These are phyloP conservation scores for Eptatretus burgeri DNA, from an alignment of 2,113 vertebrate species.

Conservation along the genomic window DNA sequence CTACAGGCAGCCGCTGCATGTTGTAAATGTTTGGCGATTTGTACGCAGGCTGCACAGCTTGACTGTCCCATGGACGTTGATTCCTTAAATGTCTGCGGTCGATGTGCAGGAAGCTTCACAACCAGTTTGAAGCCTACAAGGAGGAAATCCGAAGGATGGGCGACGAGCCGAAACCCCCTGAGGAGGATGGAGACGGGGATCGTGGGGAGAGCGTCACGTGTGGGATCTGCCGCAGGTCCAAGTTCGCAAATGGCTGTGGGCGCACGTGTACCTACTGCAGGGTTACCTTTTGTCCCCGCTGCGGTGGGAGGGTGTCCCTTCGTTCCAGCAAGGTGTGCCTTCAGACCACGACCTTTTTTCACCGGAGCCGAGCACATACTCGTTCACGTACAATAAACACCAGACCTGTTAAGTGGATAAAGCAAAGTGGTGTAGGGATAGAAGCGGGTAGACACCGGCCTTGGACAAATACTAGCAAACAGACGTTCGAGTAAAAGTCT, in stretches of 20 bases:
- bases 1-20: too few species aligned
- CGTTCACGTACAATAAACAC: too few species aligned
- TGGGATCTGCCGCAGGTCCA: constrained; percentile 88
- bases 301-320: constrained; percentile 74
- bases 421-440: too few species aligned
- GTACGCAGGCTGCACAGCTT: too few species aligned
- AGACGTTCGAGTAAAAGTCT: too few species aligned
- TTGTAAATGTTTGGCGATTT: too few species aligned
- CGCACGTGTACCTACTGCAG: constrained; percentile 92
- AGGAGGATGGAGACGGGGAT: constrained; percentile 16
- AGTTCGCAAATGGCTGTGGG: constrained; percentile 85
- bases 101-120: constrained; percentile 60
- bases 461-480: too few species aligned
- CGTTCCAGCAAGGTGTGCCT: constrained; percentile 86
- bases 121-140: constrained; percentile 98
- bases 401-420: too few species aligned
- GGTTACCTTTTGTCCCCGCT: constrained; percentile 88
- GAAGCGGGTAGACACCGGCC: too few species aligned
- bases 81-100: not conserved
- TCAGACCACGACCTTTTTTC: too few species aligned
- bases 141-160: constrained; percentile 88
- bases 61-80: too few species aligned
- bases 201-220: constrained; percentile 86
- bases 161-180: constrained; percentile 21
- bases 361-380: too few species aligned